phyloP scores from a whole-genome alignment of 2,113 vertebrate species.

The Nothocercus nigrocapillus region DNA sequence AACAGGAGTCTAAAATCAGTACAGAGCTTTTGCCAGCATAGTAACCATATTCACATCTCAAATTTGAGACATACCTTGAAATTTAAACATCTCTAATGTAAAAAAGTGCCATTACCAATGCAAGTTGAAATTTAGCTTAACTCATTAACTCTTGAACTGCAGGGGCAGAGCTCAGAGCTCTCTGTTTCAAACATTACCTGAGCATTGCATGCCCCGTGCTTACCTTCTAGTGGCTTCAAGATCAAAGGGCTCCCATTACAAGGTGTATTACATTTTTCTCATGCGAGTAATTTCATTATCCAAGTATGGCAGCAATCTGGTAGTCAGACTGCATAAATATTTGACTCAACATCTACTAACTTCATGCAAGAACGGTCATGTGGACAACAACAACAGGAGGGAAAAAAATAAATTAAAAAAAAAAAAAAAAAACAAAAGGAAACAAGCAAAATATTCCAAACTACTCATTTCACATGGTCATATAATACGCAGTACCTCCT shows the following conservation, averaged over 20 bases:
- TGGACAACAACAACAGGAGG: not conserved
- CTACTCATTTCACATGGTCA: not conserved
- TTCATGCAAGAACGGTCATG: not conserved
- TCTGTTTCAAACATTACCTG: conserved; percentile 46
- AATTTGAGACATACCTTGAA: not conserved
- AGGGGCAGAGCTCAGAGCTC: not conserved
- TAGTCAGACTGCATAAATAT: conserved; percentile 31
- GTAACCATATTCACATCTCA: not conserved
- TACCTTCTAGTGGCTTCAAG: conserved; percentile 61
- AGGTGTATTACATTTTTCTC: conserved; percentile 24
- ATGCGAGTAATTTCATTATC: conserved; percentile 19
- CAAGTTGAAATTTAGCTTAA: not conserved
- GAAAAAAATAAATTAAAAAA: not conserved
- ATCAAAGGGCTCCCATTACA: conserved; percentile 45
- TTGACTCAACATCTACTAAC: not conserved
- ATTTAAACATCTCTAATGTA: not conserved
- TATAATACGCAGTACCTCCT: not conserved
- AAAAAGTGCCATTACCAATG: not conserved
- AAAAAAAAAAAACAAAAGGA: not conserved
- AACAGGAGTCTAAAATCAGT: not conserved
- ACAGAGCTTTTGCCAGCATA: not conserved
- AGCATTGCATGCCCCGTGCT: conserved; percentile 38
- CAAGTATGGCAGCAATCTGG: not conserved
- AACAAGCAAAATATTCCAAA: not conserved
- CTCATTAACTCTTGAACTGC: not conserved